Percentiles rank a stretch among this genome's conserved stretches.
phyloP scores from a whole-genome alignment of 2,888 invertebrate species.

The Orthonevra nobilis region DNA sequence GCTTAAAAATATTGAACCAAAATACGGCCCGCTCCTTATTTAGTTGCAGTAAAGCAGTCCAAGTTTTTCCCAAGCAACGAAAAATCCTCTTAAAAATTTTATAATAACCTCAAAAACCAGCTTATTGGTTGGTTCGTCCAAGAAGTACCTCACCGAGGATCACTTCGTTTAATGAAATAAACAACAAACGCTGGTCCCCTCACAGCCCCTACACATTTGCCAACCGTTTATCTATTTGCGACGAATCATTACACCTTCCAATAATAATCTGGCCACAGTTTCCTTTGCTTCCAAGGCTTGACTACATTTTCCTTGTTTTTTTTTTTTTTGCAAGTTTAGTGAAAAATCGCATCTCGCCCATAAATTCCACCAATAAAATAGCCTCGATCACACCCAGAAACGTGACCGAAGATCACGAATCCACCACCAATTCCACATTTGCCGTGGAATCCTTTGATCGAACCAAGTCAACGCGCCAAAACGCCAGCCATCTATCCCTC shows the following conservation, averaged over 20 bases:
- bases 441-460: conserved; percentile 55
- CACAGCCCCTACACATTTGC: too few species aligned
- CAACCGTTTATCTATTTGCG: conserved; percentile 1
- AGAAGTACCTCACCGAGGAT: conserved; percentile 2
- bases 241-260: conserved; percentile 11
- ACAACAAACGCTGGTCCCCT: conserved; percentile 11
- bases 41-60: too few species aligned
- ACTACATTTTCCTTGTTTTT: conserved; percentile 57
- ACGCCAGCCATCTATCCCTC: conserved; percentile 12
- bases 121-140: background rate
- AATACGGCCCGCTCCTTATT: too few species aligned
- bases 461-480: background rate
- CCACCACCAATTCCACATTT: conserved; percentile 51
- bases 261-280: background rate
- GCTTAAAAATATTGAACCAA: too few species aligned
- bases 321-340: conserved; percentile 64
- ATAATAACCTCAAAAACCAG: background rate
- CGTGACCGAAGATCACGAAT: conserved; percentile 77
- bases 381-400: conserved; percentile 78
- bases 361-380: conserved; percentile 78
- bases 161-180: background rate
- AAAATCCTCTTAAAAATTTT: too few species aligned
- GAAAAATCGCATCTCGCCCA: conserved; percentile 71
- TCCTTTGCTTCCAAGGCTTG: background rate
- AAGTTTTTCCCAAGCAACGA: too few species aligned